Conservation (phyloP, 2,113 vertebrate genomes). For the Marmota flaviventris region DNA sequence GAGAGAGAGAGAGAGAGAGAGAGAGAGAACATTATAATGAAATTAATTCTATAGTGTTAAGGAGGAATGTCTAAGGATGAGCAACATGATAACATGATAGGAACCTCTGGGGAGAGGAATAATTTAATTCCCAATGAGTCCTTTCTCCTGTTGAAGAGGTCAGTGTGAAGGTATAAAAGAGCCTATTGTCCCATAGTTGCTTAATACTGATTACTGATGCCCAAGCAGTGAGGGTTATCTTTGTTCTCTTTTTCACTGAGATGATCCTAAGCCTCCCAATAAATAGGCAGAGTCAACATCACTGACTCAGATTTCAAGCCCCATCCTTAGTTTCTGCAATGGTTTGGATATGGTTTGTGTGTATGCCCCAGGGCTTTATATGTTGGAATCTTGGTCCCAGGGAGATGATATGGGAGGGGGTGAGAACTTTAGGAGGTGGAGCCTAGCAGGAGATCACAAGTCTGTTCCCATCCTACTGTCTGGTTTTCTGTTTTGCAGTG, state of each 20-base stretch:
- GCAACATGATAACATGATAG: background rate
- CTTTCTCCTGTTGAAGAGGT: background rate
- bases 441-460: background rate
- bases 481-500: background rate
- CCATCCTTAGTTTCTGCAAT: background rate
- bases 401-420: background rate
- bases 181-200: background rate
- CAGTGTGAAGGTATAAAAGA: background rate
- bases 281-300: background rate
- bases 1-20: no score
- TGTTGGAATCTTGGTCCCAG: background rate
- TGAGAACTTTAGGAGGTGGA: background rate
- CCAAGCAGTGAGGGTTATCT: background rate
- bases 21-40: background rate
- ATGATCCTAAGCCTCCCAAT: background rate
- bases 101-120: background rate
- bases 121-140: background rate
- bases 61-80: background rate
- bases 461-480: background rate
- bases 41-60: background rate
- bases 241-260: background rate
- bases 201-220: background rate
- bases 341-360: background rate
- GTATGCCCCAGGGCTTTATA: background rate
- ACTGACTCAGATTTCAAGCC: background rate